Conservation (phyloP, 2,888 invertebrate species). For the Yponomeuta malinellus region DNA sequence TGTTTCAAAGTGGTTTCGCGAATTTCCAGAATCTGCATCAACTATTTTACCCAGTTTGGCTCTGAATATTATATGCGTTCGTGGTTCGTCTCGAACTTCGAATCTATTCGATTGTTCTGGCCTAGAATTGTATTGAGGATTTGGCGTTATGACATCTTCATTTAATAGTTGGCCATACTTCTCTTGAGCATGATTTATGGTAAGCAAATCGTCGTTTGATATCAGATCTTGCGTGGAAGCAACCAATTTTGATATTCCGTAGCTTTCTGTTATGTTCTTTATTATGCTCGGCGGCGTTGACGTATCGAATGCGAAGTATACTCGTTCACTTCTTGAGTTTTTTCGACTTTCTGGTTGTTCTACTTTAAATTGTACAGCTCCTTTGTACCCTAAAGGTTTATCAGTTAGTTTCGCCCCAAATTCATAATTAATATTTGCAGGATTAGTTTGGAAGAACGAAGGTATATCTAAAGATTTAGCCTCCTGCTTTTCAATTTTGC, state of each 20-base stretch:
- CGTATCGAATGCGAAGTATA: slow-evolving; percentile 43
- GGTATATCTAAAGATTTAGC: slow-evolving; percentile 29
- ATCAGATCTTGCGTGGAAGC: slow-evolving; percentile 77
- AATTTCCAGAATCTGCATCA: slow-evolving; percentile 37
- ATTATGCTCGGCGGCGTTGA: slow-evolving; percentile 26
- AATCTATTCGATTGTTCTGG: slow-evolving; percentile 32
- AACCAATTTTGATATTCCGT: slow-evolving; percentile 67
- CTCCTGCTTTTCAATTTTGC: slow-evolving; percentile 27
- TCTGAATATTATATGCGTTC: slow-evolving; percentile 47
- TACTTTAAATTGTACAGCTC: slow-evolving; percentile 44
- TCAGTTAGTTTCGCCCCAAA: slow-evolving; percentile 48
- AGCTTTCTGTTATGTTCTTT: slow-evolving; percentile 35
- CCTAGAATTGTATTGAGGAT: slow-evolving; percentile 33
- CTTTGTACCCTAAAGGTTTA: slow-evolving; percentile 38
- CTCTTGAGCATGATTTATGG: slow-evolving; percentile 75
- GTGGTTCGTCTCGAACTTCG: slow-evolving; percentile 27
- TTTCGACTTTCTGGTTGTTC: slow-evolving; percentile 35
- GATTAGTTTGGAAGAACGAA: background rate
- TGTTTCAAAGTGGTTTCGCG: slow-evolving; percentile 30
- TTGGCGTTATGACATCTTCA: slow-evolving; percentile 55
- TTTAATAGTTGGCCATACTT: slow-evolving; percentile 38
- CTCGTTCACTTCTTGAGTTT: slow-evolving; percentile 51
- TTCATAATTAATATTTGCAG: slow-evolving; percentile 39
- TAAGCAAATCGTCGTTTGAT: slow-evolving; percentile 78
- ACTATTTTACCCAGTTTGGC: slow-evolving; percentile 55